Evolutionary conservation across 2,888 invertebrate species (phyloP).

Genomic region (Pharmacophagus antenor): DNA sequence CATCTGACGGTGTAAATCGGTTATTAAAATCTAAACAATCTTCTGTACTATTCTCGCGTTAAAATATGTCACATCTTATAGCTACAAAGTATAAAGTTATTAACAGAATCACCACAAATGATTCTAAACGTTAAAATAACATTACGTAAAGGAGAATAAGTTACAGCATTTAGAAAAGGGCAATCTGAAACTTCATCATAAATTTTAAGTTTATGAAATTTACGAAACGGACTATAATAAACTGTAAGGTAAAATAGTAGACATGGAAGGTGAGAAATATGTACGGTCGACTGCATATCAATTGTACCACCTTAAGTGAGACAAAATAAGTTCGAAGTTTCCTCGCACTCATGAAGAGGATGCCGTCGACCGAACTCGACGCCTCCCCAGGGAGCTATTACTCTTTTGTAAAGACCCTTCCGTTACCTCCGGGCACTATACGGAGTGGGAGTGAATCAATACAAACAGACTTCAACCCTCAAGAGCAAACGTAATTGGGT

Average conservation of each 20-base stretch:
- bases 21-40: neutral
- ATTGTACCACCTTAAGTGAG: neutral
- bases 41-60: neutral
- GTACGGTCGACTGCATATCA: slow-evolving; percentile 4
- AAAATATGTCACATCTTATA: neutral
- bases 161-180: neutral
- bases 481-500: slow-evolving; percentile 14
- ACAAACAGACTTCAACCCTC: slow-evolving; percentile 39
- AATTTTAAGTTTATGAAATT: neutral
- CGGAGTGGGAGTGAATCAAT: slow-evolving; percentile 37
- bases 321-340: slow-evolving; percentile 9
- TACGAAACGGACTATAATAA: neutral
- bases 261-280: neutral
- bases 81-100: neutral
- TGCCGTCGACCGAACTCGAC: slow-evolving; percentile 12
- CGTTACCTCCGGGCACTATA: slow-evolving; percentile 18
- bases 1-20: too few relatives aligned
- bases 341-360: neutral
- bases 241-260: neutral
- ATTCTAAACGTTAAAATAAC: neutral
- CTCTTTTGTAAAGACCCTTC: slow-evolving; percentile 16
- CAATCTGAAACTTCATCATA: neutral
- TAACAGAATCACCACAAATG: slow-evolving; percentile 1
- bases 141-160: slow-evolving; percentile 1
- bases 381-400: slow-evolving; percentile 36